These are phyloP conservation scores for Brachyhypopomus gauderio DNA, from an alignment of 2,113 vertebrate species.

Conservation along the genomic window DNA sequence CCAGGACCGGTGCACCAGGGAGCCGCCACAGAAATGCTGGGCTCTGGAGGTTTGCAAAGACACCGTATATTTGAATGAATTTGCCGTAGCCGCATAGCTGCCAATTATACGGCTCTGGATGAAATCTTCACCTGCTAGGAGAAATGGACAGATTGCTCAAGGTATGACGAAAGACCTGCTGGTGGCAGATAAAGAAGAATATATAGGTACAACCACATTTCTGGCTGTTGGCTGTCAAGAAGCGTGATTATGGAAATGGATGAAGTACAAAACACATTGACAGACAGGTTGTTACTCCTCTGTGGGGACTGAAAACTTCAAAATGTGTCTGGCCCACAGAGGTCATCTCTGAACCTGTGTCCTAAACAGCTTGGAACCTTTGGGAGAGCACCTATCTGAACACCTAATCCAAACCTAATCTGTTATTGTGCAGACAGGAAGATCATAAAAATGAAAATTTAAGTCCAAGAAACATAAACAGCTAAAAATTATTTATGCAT, in stretches of 20 bases:
- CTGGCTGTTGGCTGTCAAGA: background rate
- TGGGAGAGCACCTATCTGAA: background rate
- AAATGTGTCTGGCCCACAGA: background rate
- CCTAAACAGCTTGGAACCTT: too few species aligned
- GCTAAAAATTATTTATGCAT: background rate
- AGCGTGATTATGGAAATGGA: background rate
- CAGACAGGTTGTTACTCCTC: background rate
- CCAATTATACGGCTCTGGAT: slow-evolving; percentile 66
- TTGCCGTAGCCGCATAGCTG: slow-evolving; percentile 56
- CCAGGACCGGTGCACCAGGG: slow-evolving; percentile 74
- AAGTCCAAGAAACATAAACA: background rate
- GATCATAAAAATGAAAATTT: background rate
- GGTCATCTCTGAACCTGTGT: background rate
- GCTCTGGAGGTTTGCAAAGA: slow-evolving; percentile 67
- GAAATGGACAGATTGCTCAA: slow-evolving; percentile 21
- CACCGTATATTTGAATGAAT: slow-evolving; percentile 66
- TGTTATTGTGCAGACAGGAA: background rate
- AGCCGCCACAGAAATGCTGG: slow-evolving; percentile 74
- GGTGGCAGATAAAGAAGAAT: background rate
- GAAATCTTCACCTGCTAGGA: slow-evolving; percentile 45
- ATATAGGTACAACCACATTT: background rate
- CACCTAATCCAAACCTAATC: background rate
- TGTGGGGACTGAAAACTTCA: slow-evolving; percentile 4
- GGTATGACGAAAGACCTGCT: background rate
- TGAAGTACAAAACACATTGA: slow-evolving; percentile 12